These are phyloP conservation scores for Aleiodes testaceus DNA, from an alignment of 2,888 invertebrate genomes.

Conservation along the genomic window DNA sequence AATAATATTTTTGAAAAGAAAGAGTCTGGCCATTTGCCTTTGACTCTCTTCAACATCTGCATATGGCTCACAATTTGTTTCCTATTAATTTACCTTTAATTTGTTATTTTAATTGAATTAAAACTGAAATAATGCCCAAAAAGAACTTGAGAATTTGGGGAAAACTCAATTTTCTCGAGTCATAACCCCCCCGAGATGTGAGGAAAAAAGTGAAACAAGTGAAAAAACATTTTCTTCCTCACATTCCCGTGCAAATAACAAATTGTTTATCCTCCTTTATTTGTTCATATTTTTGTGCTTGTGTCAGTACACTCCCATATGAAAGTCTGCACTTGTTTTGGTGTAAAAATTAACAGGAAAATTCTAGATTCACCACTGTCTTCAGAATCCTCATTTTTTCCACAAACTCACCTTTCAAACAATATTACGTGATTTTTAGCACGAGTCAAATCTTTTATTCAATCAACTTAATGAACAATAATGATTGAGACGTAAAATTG, in stretches of 20 bases:
- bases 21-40: constrained; percentile 27
- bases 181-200: constrained; percentile 6
- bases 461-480: too few relatives aligned
- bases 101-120: not conserved
- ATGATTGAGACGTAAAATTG: constrained; percentile 22
- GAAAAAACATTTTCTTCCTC: constrained; percentile 5
- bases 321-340: constrained; percentile 16
- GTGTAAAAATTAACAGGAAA: not conserved
- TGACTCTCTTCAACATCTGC: constrained; percentile 46
- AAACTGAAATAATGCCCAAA: constrained; percentile 39
- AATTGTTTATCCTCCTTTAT: constrained; percentile 4
- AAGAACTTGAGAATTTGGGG: constrained; percentile 30
- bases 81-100: not conserved
- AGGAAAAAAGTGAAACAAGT: constrained; percentile 10
- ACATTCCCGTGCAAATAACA: not conserved
- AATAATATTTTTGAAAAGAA: constrained; percentile 37
- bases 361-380: not conserved
- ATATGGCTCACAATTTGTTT: constrained; percentile 53
- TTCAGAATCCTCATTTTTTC: not conserved
- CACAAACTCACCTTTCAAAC: not conserved
- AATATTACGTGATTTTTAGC: not conserved
- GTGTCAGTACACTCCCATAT: constrained; percentile 17
- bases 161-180: constrained; percentile 8
- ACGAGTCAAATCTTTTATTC: too few relatives aligned
- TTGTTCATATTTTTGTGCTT: constrained; percentile 29